A percentile compares a stretch with the other conserved stretches of the same genome.
Evolutionary conservation across 1,140 invertebrate species (phyloP).

Genomic region (Pogonus chalceus): DNA sequence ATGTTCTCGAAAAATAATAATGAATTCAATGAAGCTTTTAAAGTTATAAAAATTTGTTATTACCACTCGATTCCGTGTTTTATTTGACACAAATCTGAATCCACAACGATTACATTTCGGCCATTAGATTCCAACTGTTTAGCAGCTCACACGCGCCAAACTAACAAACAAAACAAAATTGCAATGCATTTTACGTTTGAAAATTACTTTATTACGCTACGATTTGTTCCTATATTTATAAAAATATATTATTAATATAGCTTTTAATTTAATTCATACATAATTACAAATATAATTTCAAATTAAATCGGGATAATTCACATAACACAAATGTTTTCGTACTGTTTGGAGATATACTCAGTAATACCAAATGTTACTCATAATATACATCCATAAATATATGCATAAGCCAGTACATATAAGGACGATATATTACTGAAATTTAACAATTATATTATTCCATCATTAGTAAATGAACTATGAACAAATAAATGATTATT

Average conservation of each 20-base stretch:
- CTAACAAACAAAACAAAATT: neutral
- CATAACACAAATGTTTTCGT: conserved; percentile 1
- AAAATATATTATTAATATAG: neutral
- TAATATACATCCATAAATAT: too few species aligned
- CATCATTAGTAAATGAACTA: too few species aligned
- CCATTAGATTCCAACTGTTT: neutral
- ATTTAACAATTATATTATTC: too few species aligned
- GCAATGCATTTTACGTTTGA: too few species aligned
- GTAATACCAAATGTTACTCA: too few species aligned
- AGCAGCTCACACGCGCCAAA: conserved; percentile 3
- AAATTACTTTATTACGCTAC: too few species aligned
- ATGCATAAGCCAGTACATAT: too few species aligned
- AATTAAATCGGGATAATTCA: neutral
- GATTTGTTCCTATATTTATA: too few species aligned
- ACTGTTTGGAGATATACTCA: too few species aligned
- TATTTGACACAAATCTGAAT: neutral
- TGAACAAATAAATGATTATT: too few species aligned
- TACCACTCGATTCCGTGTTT: neutral
- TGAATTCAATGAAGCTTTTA: neutral
- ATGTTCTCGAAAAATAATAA: neutral
- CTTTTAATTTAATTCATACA: neutral
- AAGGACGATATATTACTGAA: too few species aligned
- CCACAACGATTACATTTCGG: conserved; percentile 1
- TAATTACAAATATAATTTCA: neutral
- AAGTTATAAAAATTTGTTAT: neutral